These are phyloP conservation scores for Acrobasis suavella DNA, from an alignment of 2,888 invertebrate genomes.

Conservation along the genomic window DNA sequence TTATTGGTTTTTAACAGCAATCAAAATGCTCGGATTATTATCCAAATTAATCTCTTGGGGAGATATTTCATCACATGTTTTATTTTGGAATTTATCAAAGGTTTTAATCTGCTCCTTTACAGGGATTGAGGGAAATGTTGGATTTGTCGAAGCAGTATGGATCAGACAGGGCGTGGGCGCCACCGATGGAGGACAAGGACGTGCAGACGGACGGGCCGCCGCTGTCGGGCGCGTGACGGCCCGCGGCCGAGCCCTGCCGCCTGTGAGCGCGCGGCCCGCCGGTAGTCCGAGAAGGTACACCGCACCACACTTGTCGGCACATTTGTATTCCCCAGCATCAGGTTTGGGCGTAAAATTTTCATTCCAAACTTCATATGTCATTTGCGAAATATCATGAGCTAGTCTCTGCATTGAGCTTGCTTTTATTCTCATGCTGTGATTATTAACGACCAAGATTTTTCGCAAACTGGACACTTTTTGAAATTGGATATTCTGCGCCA, in stretches of 20 bases:
- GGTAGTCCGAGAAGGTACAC: constrained; percentile 41
- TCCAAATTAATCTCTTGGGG: no score
- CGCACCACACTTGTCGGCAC: constrained; percentile 51
- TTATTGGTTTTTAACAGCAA: no score
- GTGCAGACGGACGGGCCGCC: constrained; percentile 87
- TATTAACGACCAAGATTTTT: no score
- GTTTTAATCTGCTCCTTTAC: constrained; percentile 35
- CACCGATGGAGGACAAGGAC: constrained; percentile 87
- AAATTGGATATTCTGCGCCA: background rate
- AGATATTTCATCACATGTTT: no score
- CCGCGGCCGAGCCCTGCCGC: constrained; percentile 53
- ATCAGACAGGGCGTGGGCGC: constrained; percentile 72
- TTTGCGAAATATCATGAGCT: background rate
- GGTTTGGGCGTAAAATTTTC: no score
- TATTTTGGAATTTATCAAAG: no score
- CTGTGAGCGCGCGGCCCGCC: constrained; percentile 42
- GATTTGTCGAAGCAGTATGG: constrained; percentile 90
- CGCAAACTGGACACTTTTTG: background rate
- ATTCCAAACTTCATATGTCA: constrained; percentile 10
- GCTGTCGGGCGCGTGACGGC: constrained; percentile 69
- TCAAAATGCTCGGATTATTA: no score
- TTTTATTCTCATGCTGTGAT: no score
- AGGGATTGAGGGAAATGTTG: constrained; percentile 92
- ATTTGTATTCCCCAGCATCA: constrained; percentile 34
- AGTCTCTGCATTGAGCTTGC: background rate